A percentile compares a stretch with the other conserved stretches of the same genome.
Conservation (phyloP, 2,797 vertebrate species). For the Buphagus erythrorhynchus region DNA sequence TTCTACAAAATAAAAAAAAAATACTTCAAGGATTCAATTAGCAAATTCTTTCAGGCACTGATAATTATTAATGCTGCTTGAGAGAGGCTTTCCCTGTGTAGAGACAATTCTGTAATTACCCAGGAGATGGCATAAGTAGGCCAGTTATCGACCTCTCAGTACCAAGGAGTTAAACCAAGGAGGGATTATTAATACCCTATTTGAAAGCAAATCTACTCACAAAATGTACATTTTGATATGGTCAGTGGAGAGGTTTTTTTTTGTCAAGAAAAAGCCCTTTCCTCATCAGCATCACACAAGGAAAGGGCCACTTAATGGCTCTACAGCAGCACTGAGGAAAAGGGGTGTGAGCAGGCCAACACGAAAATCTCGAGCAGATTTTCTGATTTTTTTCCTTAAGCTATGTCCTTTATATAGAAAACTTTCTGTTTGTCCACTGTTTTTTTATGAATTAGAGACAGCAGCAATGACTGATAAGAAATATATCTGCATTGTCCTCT, state of each 20-base stretch:
- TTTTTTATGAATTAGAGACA: background rate
- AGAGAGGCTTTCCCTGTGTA: background rate
- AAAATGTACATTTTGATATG: background rate
- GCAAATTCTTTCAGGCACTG: background rate
- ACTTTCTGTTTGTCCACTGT: background rate
- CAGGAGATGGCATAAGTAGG: slow-evolving; percentile 72
- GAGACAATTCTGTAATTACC: background rate
- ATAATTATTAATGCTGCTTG: background rate
- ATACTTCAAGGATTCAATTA: slow-evolving; percentile 7
- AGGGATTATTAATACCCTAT: background rate
- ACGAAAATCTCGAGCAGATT: background rate
- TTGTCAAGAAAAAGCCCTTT: background rate
- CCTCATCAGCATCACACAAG: background rate
- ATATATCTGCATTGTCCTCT: background rate
- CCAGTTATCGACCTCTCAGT: background rate
- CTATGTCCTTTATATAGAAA: background rate
- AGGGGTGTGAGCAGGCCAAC: background rate
- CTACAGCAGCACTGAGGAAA: background rate
- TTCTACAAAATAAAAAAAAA: background rate
- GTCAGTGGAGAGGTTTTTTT: background rate
- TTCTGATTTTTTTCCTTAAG: background rate
- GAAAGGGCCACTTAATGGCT: background rate
- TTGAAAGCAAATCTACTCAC: background rate
- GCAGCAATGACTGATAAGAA: background rate
- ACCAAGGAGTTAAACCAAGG: background rate